These are phyloP conservation scores for Caenorhabditis virilis DNA, from an alignment of 2,888 invertebrate genomes.

Conservation along the genomic window DNA sequence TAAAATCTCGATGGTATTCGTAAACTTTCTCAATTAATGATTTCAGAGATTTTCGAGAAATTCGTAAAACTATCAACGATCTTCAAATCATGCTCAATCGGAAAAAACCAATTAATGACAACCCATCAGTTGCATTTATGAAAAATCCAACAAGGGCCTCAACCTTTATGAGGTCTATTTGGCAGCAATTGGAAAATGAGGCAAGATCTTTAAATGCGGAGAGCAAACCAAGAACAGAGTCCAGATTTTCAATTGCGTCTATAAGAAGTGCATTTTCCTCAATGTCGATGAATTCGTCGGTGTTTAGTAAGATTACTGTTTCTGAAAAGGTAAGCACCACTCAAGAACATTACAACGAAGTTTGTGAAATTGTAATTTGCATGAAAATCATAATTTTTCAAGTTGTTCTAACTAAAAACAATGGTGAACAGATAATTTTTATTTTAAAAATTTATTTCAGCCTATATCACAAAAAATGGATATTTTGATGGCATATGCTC, in stretches of 20 bases:
- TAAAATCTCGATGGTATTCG: background rate
- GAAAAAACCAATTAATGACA: constrained; percentile 14
- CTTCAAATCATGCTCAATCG: constrained; percentile 18
- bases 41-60: constrained; percentile 37
- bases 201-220: constrained; percentile 8
- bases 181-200: constrained; percentile 33
- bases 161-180: constrained; percentile 29
- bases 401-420: too few species aligned
- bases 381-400: too few species aligned
- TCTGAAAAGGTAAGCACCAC: constrained; percentile 14
- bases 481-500: constrained; percentile 25
- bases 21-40: background rate
- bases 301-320: constrained; percentile 20
- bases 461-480: constrained; percentile 28
- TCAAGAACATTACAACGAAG: background rate
- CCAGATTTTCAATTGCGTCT: constrained; percentile 30
- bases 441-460: constrained; percentile 14
- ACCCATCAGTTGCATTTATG: constrained; percentile 20
- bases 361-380: too few species aligned
- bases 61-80: constrained; percentile 23
- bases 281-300: constrained; percentile 22
- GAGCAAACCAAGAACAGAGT: constrained; percentile 27
- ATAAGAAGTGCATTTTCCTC: constrained; percentile 26
- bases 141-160: constrained; percentile 31
- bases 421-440: too few species aligned